A percentile compares a stretch with the other conserved stretches of the same genome.
phyloP scores from a whole-genome alignment of 2,888 invertebrate genomes.

The Cordylochernes scorpioides region DNA sequence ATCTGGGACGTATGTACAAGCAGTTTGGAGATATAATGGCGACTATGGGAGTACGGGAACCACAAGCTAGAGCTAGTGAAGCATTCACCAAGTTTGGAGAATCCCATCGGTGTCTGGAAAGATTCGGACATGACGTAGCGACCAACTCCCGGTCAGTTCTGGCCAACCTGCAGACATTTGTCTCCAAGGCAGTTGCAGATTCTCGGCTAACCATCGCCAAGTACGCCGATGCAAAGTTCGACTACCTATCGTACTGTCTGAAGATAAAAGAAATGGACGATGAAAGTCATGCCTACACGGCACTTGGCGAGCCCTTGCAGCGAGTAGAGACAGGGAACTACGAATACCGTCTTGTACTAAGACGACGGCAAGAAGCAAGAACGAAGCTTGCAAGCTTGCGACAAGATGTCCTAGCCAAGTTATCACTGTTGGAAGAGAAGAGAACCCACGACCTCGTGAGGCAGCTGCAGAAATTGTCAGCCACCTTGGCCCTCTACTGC shows the following conservation, averaged over 20 bases:
- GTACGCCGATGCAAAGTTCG: slow-evolving; percentile 94
- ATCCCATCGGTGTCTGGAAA: slow-evolving; percentile 72
- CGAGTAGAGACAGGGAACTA: slow-evolving; percentile 97
- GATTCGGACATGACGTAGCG: too few relatives aligned
- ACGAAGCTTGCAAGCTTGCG: slow-evolving; percentile 48
- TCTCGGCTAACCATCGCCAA: slow-evolving; percentile 86
- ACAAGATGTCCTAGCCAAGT: slow-evolving; percentile 51
- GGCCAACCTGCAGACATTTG: slow-evolving; percentile 76
- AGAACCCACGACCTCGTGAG: too few relatives aligned
- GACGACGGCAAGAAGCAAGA: slow-evolving; percentile 84
- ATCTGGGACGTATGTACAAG: slow-evolving; percentile 59
- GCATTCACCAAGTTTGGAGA: slow-evolving; percentile 83
- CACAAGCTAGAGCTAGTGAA: slow-evolving; percentile 75
- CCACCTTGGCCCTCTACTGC: too few relatives aligned
- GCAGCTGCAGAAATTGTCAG: too few relatives aligned
- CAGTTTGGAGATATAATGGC: slow-evolving; percentile 83
- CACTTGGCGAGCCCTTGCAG: slow-evolving; percentile 79
- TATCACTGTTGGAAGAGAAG: slow-evolving; percentile 90
- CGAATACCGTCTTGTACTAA: slow-evolving; percentile 74
- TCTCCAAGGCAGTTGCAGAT: slow-evolving; percentile 92
- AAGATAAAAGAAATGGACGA: slow-evolving; percentile 99
- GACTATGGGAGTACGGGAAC: slow-evolving; percentile 76
- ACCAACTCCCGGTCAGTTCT: slow-evolving; percentile 39
- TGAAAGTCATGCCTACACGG: slow-evolving; percentile 65
- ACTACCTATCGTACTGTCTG: slow-evolving; percentile 89